Percentiles rank a stretch among this genome's conserved stretches.
These are phyloP conservation scores for Peromyscus melanophrys DNA, from an alignment of 2,797 vertebrate species.

Conservation along the genomic window DNA sequence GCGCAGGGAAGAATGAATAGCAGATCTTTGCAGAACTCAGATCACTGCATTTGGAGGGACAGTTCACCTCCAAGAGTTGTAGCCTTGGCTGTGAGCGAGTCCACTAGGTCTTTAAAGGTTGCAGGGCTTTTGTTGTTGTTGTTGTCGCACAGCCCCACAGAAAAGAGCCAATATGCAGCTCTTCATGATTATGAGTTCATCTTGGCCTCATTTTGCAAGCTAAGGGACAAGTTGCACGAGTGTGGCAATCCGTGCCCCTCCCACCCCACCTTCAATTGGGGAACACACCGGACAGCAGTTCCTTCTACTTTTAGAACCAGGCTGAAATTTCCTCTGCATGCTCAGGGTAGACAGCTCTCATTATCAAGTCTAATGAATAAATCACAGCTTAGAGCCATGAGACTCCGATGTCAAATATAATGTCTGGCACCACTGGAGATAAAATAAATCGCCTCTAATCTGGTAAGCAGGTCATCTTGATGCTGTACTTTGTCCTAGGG, in stretches of 20 bases:
- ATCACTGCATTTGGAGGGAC: neutral
- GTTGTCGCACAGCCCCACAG: neutral
- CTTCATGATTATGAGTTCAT: neutral
- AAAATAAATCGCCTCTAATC: constrained; percentile 68
- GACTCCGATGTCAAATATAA: constrained; percentile 57
- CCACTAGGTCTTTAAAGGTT: neutral
- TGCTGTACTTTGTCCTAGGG: constrained; percentile 27
- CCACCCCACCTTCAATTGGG: neutral
- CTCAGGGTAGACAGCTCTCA: constrained; percentile 40
- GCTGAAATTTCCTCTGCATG: constrained; percentile 60
- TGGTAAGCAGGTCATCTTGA: constrained; percentile 65
- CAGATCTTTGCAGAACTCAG: neutral
- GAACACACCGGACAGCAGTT: neutral
- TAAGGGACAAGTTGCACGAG: neutral
- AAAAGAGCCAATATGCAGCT: neutral
- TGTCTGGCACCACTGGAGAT: constrained; percentile 60
- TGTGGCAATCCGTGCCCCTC: accelerated
- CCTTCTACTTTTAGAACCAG: constrained; percentile 36
- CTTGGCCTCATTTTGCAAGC: constrained; percentile 14
- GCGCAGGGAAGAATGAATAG: no score
- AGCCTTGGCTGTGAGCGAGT: neutral
- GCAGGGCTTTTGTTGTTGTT: no score
- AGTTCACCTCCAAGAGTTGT: neutral
- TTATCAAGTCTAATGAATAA: constrained; percentile 77
- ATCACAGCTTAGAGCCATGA: constrained; percentile 29